Evolutionary conservation across 1,140 invertebrate species (phyloP).

Genomic region (Oppia nitens): DNA sequence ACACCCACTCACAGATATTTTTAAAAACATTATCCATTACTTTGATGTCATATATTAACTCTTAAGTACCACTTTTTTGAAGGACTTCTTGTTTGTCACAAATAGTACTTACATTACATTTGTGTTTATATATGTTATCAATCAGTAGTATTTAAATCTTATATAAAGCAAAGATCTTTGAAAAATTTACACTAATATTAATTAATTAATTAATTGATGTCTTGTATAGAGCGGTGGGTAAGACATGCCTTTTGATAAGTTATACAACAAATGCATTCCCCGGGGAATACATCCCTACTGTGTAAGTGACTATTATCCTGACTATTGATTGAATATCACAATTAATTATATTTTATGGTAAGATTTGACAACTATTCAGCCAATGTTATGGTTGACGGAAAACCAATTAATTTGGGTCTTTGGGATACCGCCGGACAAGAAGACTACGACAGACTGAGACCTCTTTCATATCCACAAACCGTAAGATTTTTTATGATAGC

Average conservation of each 20-base stretch:
- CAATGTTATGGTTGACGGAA: conserved; percentile 99
- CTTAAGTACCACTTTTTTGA: background rate
- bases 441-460: conserved; percentile 84
- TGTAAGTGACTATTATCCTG: conserved; percentile 33
- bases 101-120: too few relatives aligned
- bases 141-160: too few relatives aligned
- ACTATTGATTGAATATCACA: background rate
- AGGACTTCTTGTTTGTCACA: background rate
- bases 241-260: conserved; percentile 97
- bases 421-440: conserved; percentile 89
- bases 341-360: background rate
- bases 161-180: too few relatives aligned
- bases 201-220: background rate
- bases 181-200: too few relatives aligned
- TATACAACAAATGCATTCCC: conserved; percentile 98
- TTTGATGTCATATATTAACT: too few relatives aligned
- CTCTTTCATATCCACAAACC: conserved; percentile 88
- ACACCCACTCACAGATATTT: too few relatives aligned
- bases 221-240: conserved; percentile 57
- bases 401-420: conserved; percentile 84
- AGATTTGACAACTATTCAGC: conserved; percentile 88
- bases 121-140: too few relatives aligned
- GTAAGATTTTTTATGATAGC: background rate
- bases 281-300: conserved; percentile 90
- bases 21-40: too few relatives aligned